These are phyloP conservation scores for Lordiphosa mommai DNA, from an alignment of 1,140 invertebrate species.

Conservation along the genomic window DNA sequence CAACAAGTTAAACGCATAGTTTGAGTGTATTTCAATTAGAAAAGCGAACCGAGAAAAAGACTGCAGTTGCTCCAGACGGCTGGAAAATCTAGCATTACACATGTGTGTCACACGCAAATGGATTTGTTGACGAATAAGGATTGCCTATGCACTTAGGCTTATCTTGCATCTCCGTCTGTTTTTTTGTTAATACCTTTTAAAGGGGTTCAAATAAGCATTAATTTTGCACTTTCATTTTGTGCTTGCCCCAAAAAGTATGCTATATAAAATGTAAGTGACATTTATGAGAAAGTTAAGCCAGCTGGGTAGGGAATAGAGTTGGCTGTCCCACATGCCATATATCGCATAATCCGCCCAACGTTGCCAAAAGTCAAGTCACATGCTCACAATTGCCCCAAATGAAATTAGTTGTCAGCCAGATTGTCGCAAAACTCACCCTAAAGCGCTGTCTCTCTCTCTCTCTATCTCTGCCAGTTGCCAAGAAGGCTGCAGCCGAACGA, in stretches of 20 bases:
- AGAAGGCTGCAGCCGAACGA: conserved; percentile 28
- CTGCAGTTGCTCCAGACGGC: not conserved
- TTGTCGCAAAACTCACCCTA: conserved; percentile 23
- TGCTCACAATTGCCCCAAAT: conserved; percentile 36
- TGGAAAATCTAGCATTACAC: not conserved
- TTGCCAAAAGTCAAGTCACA: conserved; percentile 21
- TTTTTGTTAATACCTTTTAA: too few species aligned
- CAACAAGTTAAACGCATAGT: conserved; percentile 56
- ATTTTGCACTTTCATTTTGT: not conserved
- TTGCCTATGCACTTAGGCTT: too few species aligned
- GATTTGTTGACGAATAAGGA: too few species aligned
- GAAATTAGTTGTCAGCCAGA: conserved; percentile 67
- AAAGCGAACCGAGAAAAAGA: conserved; percentile 16
- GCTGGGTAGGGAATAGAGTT: too few species aligned
- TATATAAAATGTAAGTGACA: conserved; percentile 1
- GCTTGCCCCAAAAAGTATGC: too few species aligned
- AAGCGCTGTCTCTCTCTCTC: conserved; percentile 9
- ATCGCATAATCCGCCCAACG: conserved; percentile 35
- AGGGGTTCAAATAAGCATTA: not conserved
- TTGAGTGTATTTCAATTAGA: conserved; percentile 59
- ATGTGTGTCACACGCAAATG: not conserved
- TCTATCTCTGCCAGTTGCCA: not conserved
- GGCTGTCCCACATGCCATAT: conserved; percentile 23
- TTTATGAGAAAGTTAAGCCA: not conserved
- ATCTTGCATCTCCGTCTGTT: too few species aligned